These are phyloP conservation scores for Perccottus glenii DNA, from an alignment of 2,113 vertebrate species.

Conservation along the genomic window DNA sequence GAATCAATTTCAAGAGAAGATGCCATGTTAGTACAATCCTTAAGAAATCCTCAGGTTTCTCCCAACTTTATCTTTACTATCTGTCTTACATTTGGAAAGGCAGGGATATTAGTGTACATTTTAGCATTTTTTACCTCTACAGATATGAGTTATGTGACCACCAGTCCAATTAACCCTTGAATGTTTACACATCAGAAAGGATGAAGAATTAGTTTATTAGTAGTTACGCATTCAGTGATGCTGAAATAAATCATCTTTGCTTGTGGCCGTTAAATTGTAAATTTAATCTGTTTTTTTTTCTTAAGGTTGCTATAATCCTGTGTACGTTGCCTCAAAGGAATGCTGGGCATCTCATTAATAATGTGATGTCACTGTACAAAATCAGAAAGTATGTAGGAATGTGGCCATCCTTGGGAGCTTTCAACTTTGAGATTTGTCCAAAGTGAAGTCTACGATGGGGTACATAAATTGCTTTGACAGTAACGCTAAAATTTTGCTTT, in stretches of 20 bases:
- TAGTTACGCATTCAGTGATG: conserved; percentile 15
- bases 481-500: conserved; percentile 29
- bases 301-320: conserved; percentile 25
- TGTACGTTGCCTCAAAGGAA: conserved; percentile 51
- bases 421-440: conserved; percentile 23
- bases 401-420: conserved; percentile 42
- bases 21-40: conserved; percentile 73
- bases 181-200: conserved; percentile 65
- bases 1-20: conserved; percentile 28
- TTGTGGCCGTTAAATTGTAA: conserved; percentile 11
- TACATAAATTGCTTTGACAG: conserved; percentile 25
- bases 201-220: conserved; percentile 36
- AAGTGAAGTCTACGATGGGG: conserved; percentile 14
- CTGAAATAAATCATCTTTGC: conserved; percentile 7
- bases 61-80: conserved; percentile 38
- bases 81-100: conserved; percentile 53
- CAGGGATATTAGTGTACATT: conserved; percentile 50
- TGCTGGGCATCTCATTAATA: conserved; percentile 50
- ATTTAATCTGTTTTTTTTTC: conserved; percentile 6
- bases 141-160: conserved; percentile 38
- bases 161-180: conserved; percentile 50
- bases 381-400: conserved; percentile 45
- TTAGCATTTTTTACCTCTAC: conserved; percentile 60
- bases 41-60: conserved; percentile 72
- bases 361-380: conserved; percentile 38